phyloP scores from a whole-genome alignment of 2,113 vertebrate genomes.

The Oplegnathus fasciatus region DNA sequence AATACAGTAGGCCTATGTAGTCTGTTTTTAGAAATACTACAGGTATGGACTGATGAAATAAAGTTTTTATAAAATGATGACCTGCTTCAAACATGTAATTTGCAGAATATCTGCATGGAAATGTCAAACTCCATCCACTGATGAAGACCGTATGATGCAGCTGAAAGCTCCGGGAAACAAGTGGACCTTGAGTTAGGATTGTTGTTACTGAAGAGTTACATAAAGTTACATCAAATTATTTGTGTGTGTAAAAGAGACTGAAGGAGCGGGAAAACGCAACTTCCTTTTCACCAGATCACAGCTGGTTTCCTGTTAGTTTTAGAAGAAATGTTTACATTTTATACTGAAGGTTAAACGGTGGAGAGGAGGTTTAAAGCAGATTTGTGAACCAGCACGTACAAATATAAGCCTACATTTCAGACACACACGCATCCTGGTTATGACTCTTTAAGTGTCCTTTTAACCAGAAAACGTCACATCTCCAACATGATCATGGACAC shows the following conservation, averaged over 20 bases:
- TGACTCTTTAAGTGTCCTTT: not conserved
- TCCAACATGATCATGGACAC: not conserved
- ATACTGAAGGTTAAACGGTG: not conserved
- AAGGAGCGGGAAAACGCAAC: not conserved
- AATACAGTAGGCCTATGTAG: no score
- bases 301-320: slow-evolving; percentile 6
- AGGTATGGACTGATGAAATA: no score
- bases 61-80: no score
- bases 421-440: not conserved
- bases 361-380: not conserved
- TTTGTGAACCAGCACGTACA: not conserved
- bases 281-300: not conserved
- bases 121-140: no score
- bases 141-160: no score
- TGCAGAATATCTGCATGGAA: no score
- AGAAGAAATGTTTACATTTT: not conserved
- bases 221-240: not conserved
- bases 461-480: not conserved
- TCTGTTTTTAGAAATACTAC: no score
- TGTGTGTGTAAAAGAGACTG: not conserved
- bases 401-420: not conserved
- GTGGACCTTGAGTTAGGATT: no score
- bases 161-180: not conserved
- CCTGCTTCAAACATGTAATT: no score
- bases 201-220: not conserved